A percentile compares a stretch with the other conserved stretches of the same genome.
These are phyloP conservation scores for Leptoclinus maculatus DNA, from an alignment of 2,797 vertebrate species.

Conservation along the genomic window DNA sequence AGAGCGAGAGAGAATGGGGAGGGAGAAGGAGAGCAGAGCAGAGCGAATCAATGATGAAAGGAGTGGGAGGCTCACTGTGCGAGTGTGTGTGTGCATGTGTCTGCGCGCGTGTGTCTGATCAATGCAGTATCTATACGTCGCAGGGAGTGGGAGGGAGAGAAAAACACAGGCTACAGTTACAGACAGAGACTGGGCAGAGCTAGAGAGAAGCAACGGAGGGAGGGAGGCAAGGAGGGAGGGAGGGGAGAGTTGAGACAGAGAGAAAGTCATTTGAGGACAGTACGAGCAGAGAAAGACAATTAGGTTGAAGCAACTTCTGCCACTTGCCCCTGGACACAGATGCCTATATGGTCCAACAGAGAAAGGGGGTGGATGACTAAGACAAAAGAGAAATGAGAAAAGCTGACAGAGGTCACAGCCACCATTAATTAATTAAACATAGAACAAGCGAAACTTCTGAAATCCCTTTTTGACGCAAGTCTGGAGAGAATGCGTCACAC, in stretches of 20 bases:
- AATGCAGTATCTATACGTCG: slow-evolving; percentile 89
- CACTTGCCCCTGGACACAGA: slow-evolving; percentile 71
- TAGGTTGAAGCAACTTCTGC: slow-evolving; percentile 80
- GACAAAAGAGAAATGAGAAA: slow-evolving; percentile 62
- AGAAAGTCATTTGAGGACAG: slow-evolving; percentile 86
- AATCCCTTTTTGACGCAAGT: slow-evolving; percentile 75
- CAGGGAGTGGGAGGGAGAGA: slow-evolving; percentile 84
- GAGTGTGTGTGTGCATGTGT: slow-evolving; percentile 64
- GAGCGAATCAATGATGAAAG: slow-evolving; percentile 83
- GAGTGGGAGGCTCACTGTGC: slow-evolving; percentile 76
- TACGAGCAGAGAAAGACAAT: slow-evolving; percentile 83
- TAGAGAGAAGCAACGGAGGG: slow-evolving; percentile 63
- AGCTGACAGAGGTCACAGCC: slow-evolving; percentile 39
- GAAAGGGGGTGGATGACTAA: slow-evolving; percentile 50
- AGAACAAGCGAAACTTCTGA: slow-evolving; percentile 69
- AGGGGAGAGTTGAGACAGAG: slow-evolving; percentile 77
- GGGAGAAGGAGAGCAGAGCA: slow-evolving; percentile 63
- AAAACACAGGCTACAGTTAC: slow-evolving; percentile 87
- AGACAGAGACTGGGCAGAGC: slow-evolving; percentile 82
- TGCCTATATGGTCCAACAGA: slow-evolving; percentile 58
- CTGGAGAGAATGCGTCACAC: slow-evolving; percentile 69
- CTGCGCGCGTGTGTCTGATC: slow-evolving; percentile 80
- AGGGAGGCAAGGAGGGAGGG: slow-evolving; percentile 46
- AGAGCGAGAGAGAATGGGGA: slow-evolving; percentile 33
- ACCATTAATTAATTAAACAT: slow-evolving; percentile 59